Percentiles rank a stretch among this genome's conserved stretches.
phyloP scores from a whole-genome alignment of 1,140 invertebrate species.

The Andrena cerasifolii region DNA sequence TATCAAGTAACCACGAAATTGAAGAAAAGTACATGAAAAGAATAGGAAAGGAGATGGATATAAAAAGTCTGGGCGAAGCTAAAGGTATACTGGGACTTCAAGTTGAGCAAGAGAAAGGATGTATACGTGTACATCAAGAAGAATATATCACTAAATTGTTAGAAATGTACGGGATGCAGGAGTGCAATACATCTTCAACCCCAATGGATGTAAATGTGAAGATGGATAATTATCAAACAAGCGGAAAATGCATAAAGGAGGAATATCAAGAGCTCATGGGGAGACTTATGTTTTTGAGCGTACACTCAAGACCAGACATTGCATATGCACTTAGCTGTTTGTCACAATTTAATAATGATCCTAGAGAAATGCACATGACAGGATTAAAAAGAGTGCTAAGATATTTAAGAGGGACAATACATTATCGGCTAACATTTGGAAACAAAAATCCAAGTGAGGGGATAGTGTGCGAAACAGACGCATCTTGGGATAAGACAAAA shows the following conservation, averaged over 20 bases:
- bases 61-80: constrained; percentile 23
- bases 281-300: constrained; percentile 22
- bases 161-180: neutral
- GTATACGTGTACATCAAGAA: neutral
- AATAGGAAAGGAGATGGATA: neutral
- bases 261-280: constrained; percentile 25
- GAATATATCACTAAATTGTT: constrained; percentile 24
- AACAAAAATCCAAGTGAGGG: too few species aligned
- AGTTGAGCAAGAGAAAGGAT: neutral
- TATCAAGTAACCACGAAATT: constrained; percentile 13
- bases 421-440: neutral
- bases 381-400: constrained; percentile 4
- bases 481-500: constrained; percentile 12
- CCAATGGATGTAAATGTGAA: constrained; percentile 6
- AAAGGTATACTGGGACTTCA: constrained; percentile 12
- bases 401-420: constrained; percentile 8
- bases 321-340: constrained; percentile 7
- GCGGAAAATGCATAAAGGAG: neutral
- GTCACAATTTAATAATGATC: constrained; percentile 22
- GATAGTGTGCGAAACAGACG: constrained; percentile 5
- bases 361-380: constrained; percentile 1
- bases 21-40: neutral
- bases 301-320: constrained; percentile 16
- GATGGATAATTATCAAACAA: neutral
- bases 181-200: neutral